Evolutionary conservation across 2,888 invertebrate species (phyloP).

Genomic region (Thera britannica): DNA sequence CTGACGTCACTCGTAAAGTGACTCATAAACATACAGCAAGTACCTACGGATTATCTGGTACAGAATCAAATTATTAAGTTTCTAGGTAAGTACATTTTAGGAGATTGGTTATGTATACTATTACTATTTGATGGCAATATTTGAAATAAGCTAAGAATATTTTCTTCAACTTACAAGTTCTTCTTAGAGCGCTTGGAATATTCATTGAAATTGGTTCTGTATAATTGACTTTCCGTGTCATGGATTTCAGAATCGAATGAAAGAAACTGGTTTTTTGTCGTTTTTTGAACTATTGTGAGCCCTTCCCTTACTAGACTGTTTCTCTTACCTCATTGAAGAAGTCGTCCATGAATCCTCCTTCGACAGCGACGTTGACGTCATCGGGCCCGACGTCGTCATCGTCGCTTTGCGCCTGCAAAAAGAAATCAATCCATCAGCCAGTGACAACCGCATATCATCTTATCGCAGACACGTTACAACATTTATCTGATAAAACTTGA

Average conservation of each 20-base stretch:
- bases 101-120: neutral
- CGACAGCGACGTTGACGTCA: constrained; percentile 98
- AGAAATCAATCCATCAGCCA: constrained; percentile 32
- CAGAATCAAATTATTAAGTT: neutral
- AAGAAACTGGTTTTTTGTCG: constrained; percentile 20
- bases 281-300: neutral
- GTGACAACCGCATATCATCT: constrained; percentile 19
- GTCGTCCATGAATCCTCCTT: constrained; percentile 99
- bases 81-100: neutral
- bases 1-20: constrained; percentile 32
- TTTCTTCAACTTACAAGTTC: neutral
- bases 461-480: constrained; percentile 15
- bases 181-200: constrained; percentile 1
- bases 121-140: neutral
- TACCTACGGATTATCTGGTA: too few relatives aligned
- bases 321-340: constrained; percentile 98
- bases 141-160: neutral
- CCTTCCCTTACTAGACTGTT: too few relatives aligned
- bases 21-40: constrained; percentile 18
- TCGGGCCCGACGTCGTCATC: constrained; percentile 97
- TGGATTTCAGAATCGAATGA: constrained; percentile 19
- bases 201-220: constrained; percentile 16
- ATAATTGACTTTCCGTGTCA: constrained; percentile 23
- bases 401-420: constrained; percentile 96
- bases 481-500: constrained; percentile 19